Conservation (phyloP, 2,113 vertebrate species). For the Himantopus leucocephalus region DNA sequence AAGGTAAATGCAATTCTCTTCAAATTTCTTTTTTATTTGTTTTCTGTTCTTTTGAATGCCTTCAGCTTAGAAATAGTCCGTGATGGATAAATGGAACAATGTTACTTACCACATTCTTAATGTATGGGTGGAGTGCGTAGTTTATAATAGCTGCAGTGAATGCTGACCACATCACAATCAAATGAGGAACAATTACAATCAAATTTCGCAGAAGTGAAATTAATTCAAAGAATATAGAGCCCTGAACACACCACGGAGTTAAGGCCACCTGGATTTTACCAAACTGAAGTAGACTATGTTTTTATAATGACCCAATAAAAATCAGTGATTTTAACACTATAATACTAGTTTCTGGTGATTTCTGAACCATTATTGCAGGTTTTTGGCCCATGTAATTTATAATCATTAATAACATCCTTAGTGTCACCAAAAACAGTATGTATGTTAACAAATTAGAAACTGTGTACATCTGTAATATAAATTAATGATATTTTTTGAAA, state of each 20-base stretch:
- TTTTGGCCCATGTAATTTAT: not conserved
- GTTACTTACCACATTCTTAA: not conserved
- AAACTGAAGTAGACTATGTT: not conserved
- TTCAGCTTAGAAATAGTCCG: not conserved
- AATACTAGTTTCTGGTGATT: not conserved
- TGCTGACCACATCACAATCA: not conserved
- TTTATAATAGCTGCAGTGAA: not conserved
- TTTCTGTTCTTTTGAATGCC: not conserved
- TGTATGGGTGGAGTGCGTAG: not conserved
- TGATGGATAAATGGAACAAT: not conserved
- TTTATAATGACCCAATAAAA: not conserved
- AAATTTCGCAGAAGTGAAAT: not conserved
- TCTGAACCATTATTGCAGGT: not conserved
- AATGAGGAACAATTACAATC: not conserved
- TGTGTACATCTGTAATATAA: not conserved
- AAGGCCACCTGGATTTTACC: not conserved
- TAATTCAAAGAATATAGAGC: not conserved
- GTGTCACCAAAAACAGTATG: not conserved
- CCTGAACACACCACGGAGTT: not conserved
- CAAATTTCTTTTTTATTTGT: not conserved
- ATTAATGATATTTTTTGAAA: not conserved
- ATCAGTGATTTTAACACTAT: not conserved
- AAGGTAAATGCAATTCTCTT: not conserved
- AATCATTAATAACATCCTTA: not conserved
- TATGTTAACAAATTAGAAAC: not conserved